Evolutionary conservation across 2,113 vertebrate species (phyloP), one percentile per base, ranked within the genome.

Genomic region (Meleagris gallopavo): DNA sequence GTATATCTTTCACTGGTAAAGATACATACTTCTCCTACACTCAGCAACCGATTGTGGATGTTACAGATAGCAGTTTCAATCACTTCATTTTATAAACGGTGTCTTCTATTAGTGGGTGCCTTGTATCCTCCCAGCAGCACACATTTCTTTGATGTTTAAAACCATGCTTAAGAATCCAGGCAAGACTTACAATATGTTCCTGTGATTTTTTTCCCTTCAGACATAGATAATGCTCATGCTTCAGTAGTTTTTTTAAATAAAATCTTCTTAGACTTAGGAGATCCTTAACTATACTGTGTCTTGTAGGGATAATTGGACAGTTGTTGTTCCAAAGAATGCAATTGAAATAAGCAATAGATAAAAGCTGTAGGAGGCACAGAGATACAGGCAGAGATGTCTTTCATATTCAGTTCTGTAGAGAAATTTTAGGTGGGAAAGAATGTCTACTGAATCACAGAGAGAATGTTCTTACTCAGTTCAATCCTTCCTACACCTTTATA

Each of bases 351-450:
- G 5, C 14, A 66, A 22, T 20, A 50, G 3, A 65, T 25, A 69
- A 64, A 16, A 29, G 15, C 9, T 43, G 25, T 22, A 69, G 34
- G 36, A 74, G 19, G 55, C 18, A 12, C 58, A 90, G 58, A 64
- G 8, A 32, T 22, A 13, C 10, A 78, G 72, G 19, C 19, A 60
- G 15, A 74, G 19, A 9, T 73, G 54, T 34, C 14, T 80, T 85
- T 70, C 14, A n/a, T 3, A 41, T 41, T 27, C 14, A 55, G 0
- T 50, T 32, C 1, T 45, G 7, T 3, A 25, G 18, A 3, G 25
- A 66, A 16, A 55, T 21, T 32, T 70, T 11, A 17, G 87, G 71
- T 25, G 11, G 11, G 30, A 65, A 95, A 69, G 27, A 2, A 17
- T 3, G 0, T 38, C 10, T 87, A 73, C 41, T 80, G 40, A 89